Base-by-base conservation (phyloP, 2,113 vertebrate species). In the Gnathonemus longibarbis region DNA sequence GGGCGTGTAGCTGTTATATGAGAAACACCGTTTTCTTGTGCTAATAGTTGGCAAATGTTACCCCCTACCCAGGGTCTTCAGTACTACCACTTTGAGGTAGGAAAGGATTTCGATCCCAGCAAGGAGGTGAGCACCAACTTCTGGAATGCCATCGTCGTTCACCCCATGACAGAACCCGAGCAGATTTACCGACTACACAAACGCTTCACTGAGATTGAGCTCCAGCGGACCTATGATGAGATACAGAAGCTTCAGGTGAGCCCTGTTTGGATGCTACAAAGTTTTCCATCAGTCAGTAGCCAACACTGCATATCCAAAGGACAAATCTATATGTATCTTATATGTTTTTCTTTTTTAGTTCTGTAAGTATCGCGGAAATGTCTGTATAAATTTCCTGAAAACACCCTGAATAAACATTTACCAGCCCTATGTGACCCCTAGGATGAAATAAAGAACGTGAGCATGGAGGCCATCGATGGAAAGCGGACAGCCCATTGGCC, bases 161-260 rank as follows among this genome's bases (percentile, higher is more conserved):
- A 99, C 93, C 98, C 98, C 0, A 98, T 99, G 90, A 94, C 93
- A 88, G 97, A 98, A 91, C 97, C 98, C 0, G 96, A 98, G 10
- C 97, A 98, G 92, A 98, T 99, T 97, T 99, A 98, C 94, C 95
- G 94, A 24, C 95, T 99, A 48, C 98, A 99, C 95, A 96, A 97
- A 89, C 96, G 96, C 92, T 99, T 99, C 85, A 97, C 98, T 0
- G 95, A 98, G 91, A 95, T 97, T 87, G 98, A 99, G 91, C 96
- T 99, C 66, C 97, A 98, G 94, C 97, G 95, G 92, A 99, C 97
- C 0, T 99, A 99, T 90, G 94, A 96, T 91, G 97, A 99, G 93
- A 99, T 99, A 39, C 96, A 96, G 94, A 97, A 97, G 49, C 94
- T 99, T 45, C 98, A 99, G 97, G 98, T 99, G 94, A 95, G 95